Percentiles rank a stretch among this genome's conserved stretches.
These are phyloP conservation scores for Acrobasis suavella DNA, from an alignment of 2,888 invertebrate genomes.

Conservation along the genomic window DNA sequence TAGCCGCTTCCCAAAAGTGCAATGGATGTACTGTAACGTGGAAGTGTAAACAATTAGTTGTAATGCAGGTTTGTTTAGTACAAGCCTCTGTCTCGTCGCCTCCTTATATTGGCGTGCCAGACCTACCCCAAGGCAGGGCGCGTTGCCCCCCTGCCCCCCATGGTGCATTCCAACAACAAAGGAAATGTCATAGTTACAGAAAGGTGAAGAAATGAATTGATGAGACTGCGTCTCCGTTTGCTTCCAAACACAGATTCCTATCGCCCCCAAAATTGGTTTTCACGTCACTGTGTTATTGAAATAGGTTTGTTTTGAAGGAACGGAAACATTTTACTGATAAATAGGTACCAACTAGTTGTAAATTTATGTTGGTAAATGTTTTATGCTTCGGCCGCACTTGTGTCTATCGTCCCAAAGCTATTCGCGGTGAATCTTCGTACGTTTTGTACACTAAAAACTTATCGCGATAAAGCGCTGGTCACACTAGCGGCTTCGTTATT, in stretches of 20 bases:
- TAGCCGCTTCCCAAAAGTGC: conserved; percentile 27
- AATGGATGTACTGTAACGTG: conserved; percentile 34
- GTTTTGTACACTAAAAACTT: no score
- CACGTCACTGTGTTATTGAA: conserved; percentile 2
- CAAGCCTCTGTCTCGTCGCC: conserved; percentile 54
- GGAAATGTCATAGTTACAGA: conserved; percentile 33
- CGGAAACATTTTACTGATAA: neutral
- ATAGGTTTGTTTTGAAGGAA: conserved; percentile 2
- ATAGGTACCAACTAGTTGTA: neutral
- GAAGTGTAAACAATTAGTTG: conserved; percentile 24
- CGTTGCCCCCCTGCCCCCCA: conserved; percentile 45
- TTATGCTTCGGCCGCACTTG: no score
- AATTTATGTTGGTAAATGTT: neutral
- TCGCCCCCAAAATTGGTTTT: conserved; percentile 11
- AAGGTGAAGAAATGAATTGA: conserved; percentile 30
- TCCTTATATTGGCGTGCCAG: conserved; percentile 49
- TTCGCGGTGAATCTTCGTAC: no score
- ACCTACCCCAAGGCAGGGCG: conserved; percentile 71
- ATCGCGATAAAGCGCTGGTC: no score
- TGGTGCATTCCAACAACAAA: conserved; percentile 53
- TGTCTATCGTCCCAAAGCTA: no score
- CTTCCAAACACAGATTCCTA: conserved; percentile 19
- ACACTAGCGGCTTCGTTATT: no score
- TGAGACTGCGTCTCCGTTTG: conserved; percentile 7
- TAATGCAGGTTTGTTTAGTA: conserved; percentile 47